Evolutionary conservation across 1,140 invertebrate genomes (phyloP), one percentile per base, ranked within the genome.

Genomic region (Micrasema minimum): DNA sequence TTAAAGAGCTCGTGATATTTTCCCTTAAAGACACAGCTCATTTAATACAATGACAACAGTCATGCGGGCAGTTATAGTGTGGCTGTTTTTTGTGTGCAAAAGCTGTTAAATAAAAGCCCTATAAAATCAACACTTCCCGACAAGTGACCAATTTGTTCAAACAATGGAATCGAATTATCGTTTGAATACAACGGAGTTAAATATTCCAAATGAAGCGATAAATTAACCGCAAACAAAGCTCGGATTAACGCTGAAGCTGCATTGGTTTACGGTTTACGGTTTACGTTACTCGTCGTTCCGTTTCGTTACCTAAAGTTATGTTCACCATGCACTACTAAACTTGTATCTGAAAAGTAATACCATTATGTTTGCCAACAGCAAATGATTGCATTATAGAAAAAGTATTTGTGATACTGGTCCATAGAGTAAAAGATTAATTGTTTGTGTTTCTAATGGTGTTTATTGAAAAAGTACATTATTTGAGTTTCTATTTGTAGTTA

Each of bases 181-280:
- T 59, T 38, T 59, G 35, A 59, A 50, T 16, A 59, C 53, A 61
- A n/a, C 22, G n/a, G 20, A 45, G 66, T 66, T 59, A 59, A 69
- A 69, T 69, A 69, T 69, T 69, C 53, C 53, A 69, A 69, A 69
- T 69, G 51, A 69, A 69, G 66, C 66, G 48, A 69, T 69, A 69
- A 69, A 69, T 69, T 69, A 55, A 61, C 53, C 53, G 35, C 53
- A 61, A 69, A 69, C 66, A 69, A 69, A 69, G 53, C 41, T 23
- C 31, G 66, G 66, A 53, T 67, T 67, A 67, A 48, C 18, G 61
- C 12, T 45, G 61, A 20, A 22, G 35, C 61, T 46, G 61, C 55
- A 59, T 41, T 41, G 35, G 55, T 18, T 59, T 14, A 38, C 55
- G 55, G 35, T 59, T 31, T 31, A 7, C 26, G 7, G 26, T 31